Conservation (phyloP, 1,140 invertebrate species). For the silkworm (Bombyx mori) region DNA sequence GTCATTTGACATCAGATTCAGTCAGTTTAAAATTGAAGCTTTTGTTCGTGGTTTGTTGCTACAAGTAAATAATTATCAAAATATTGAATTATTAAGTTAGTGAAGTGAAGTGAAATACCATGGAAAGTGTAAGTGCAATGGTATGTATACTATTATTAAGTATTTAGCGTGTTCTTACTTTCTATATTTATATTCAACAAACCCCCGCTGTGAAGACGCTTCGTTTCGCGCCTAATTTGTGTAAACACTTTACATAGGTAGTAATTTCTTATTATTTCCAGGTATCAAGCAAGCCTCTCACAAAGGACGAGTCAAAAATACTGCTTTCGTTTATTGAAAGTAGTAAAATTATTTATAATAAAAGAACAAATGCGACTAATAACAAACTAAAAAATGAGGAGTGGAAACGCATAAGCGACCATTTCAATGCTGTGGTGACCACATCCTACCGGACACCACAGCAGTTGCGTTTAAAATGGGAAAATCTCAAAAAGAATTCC, state of each 20-base stretch:
- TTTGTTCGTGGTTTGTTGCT: no score
- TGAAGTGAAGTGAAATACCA: not conserved
- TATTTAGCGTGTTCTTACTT: conserved; percentile 22
- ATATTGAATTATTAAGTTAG: no score
- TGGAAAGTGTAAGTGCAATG: conserved; percentile 17
- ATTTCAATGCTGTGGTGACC: conserved; percentile 5
- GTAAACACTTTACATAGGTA: no score
- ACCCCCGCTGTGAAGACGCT: no score
- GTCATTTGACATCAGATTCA: not conserved
- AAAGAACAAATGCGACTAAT: conserved; percentile 5
- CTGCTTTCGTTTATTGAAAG: conserved; percentile 3
- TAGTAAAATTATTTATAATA: conserved; percentile 8
- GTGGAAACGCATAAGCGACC: conserved; percentile 3
- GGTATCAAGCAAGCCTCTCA: not conserved
- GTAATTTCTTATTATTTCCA: no score
- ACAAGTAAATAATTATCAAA: no score
- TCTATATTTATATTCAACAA: conserved; percentile 9
- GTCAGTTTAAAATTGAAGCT: no score
- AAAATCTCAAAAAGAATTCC: conserved; percentile 14
- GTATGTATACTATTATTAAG: conserved; percentile 21
- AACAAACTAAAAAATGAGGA: conserved; percentile 12
- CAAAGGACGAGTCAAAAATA: conserved; percentile 5
- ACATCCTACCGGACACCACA: conserved; percentile 7
- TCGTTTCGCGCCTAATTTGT: no score
- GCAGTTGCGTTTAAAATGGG: conserved; percentile 17